These are phyloP conservation scores for Clavelina lepadiformis DNA, from an alignment of 23 tunicate species.

Conservation along the genomic window DNA sequence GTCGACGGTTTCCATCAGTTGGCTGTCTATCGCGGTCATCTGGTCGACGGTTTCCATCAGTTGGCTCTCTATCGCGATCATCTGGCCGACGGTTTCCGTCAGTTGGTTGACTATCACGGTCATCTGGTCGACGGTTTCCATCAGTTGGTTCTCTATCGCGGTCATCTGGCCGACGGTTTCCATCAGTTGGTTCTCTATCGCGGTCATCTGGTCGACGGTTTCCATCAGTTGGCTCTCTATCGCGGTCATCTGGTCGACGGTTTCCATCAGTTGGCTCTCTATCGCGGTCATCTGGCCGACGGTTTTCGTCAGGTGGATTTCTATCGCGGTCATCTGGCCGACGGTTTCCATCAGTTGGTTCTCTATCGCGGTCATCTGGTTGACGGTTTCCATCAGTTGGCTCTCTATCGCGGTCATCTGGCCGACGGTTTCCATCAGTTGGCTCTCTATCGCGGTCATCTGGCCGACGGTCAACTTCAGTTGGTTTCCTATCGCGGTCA, in stretches of 20 bases:
- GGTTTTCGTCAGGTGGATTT: neutral
- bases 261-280: neutral
- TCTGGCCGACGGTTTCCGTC: neutral
- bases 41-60: neutral
- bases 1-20: neutral
- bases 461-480: neutral
- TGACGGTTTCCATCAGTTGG: neutral
- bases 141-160: neutral
- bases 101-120: neutral
- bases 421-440: neutral
- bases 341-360: neutral
- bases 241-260: neutral
- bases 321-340: neutral
- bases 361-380: neutral
- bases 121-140: neutral
- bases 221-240: neutral
- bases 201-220: neutral
- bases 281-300: neutral
- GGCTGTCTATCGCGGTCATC: neutral
- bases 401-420: neutral
- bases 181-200: constrained; percentile 3
- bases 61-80: neutral
- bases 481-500: neutral
- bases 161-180: neutral
- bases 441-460: neutral